Evolutionary conservation across 1,140 invertebrate species (phyloP), one percentile per base, ranked within the genome.

Genomic region (Drosophila hydei): DNA sequence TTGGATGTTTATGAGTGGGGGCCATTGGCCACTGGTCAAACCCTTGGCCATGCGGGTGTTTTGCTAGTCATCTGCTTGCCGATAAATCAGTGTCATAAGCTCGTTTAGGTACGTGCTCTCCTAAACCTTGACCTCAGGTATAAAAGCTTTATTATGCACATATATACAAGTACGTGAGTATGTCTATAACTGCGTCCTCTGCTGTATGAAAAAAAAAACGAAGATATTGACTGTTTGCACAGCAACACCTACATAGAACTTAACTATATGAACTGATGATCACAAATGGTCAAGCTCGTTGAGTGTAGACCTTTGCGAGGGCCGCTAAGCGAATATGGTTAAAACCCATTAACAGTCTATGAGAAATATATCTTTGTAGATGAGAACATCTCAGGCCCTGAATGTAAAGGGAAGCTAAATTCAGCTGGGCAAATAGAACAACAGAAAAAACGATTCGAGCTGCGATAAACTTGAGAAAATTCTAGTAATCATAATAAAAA

Each of bases 111-210:
- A 65, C 62, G 62, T 67, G 54, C 40, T 69, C 58, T 62, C 25
- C 9, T 43, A 52, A 65, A 25, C 62, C 62, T 67, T 72, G 69
- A 72, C 67, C 67, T 70, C 60, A 56, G 60, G 9, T 42, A 40
- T 30, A 50, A 19, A 36, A 27, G 25, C 36, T 21, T 7, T 4
- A 9, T 14, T 25, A 47, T 6, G 16, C 30, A 27, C 6, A 6
- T 38, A 16, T 27, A 30, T 7, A 27, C 12, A 50, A 27, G 11
- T 50, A 51, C 8, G 48, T 51, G 48, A 14, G 14, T n/a, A 14
- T n/a, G 5, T 42, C 38, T 2, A 42, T 45, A 21, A 19, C 42
- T 43, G 16, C 23, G 23, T 25, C 2, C 45, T n/a, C 45, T 48
- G 33, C n/a, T 55, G 6, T 40, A 11, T 25, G 33, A 54, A 38